A percentile compares a stretch with the other conserved stretches of the same genome.
These are phyloP conservation scores for Cygnus buccinator DNA, from an alignment of 2,113 vertebrate genomes.

Conservation along the genomic window DNA sequence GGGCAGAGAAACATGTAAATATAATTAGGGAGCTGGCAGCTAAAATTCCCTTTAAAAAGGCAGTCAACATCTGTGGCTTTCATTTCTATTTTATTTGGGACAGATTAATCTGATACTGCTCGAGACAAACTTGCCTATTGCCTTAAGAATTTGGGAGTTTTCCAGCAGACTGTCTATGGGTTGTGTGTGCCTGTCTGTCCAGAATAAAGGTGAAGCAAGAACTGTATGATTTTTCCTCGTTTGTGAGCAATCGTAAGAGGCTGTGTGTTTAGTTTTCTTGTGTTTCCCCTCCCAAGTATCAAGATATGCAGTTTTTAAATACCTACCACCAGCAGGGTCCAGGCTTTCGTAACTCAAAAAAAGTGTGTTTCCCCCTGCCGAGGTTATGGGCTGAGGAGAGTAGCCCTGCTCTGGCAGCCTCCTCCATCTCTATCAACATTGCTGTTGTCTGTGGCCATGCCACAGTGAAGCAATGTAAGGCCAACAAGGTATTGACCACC, in stretches of 20 bases:
- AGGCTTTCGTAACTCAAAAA: slow-evolving; percentile 5
- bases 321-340: background rate
- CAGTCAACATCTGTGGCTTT: background rate
- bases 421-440: background rate
- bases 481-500: background rate
- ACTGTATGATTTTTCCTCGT: background rate
- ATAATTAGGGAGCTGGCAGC: slow-evolving; percentile 37
- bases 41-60: slow-evolving; percentile 43
- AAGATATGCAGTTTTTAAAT: background rate
- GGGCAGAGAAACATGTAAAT: slow-evolving; percentile 55
- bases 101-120: slow-evolving; percentile 4
- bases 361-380: background rate
- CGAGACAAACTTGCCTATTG: background rate
- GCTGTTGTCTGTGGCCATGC: background rate
- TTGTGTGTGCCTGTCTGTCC: background rate
- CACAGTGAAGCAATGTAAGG: background rate
- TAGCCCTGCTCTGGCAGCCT: background rate
- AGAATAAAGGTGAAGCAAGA: background rate
- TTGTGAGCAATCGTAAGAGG: background rate
- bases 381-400: background rate
- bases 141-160: slow-evolving; percentile 35
- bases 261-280: background rate
- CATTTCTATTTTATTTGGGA: slow-evolving; percentile 38
- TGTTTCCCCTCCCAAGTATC: background rate
- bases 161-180: background rate